These are phyloP conservation scores for Cynopterus sphinx DNA, from an alignment of 2,797 vertebrate species.

Conservation along the genomic window DNA sequence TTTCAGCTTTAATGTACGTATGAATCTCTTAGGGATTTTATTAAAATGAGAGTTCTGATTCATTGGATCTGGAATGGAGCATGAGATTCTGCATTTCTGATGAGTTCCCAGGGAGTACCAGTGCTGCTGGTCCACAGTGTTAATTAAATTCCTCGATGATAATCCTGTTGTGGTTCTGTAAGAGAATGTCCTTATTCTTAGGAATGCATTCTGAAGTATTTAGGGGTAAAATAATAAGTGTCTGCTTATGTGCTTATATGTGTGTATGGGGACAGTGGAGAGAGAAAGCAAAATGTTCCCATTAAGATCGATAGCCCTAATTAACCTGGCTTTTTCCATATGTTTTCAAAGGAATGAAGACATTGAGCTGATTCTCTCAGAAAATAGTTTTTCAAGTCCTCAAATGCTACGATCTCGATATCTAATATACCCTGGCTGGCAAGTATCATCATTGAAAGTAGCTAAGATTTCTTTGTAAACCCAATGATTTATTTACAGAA, in stretches of 20 bases:
- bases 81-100: not conserved
- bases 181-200: conserved; percentile 6
- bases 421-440: conserved; percentile 97
- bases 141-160: not conserved
- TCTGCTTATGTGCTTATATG: not conserved
- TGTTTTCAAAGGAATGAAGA: conserved; percentile 92
- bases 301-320: not conserved
- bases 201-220: not conserved
- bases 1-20: not conserved
- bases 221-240: not conserved
- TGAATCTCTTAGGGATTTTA: not conserved
- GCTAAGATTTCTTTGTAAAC: conserved; percentile 49
- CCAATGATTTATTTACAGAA: not conserved
- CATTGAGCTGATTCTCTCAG: conserved; percentile 93
- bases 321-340: conserved; percentile 60
- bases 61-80: not conserved
- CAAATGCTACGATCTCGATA: conserved; percentile 95
- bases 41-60: not conserved
- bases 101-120: not conserved
- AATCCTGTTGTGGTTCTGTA: not conserved
- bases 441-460: conserved; percentile 84
- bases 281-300: not conserved
- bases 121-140: not conserved
- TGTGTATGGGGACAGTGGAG: not conserved
- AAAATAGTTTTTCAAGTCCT: conserved; percentile 91